Base-by-base conservation (phyloP, 2,797 vertebrate genomes). In the Syngnathus rostellatus region DNA sequence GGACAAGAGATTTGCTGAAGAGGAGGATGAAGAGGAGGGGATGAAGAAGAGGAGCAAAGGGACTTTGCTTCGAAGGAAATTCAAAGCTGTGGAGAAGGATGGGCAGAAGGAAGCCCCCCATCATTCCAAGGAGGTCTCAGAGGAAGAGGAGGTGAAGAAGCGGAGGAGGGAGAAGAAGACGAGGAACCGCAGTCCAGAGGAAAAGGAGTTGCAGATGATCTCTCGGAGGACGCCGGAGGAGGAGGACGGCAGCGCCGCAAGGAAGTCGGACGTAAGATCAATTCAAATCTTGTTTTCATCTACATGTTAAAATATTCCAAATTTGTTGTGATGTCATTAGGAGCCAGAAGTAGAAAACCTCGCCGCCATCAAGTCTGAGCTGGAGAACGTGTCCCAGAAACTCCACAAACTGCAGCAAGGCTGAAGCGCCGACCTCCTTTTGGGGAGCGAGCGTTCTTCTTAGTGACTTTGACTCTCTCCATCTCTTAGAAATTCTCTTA, bases 191-290 rank as follows among this genome's bases (percentile, higher is more conserved):
- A 90, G 83, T 74, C 87, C 84, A 2, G 89, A 91, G 77, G 86
- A 88, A 74, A 86, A 87, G 23, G 91, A 90, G 63, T 90, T 94
- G 75, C 92, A 91, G 2, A 88, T 93, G 73, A 90, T 89, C 63
- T 89, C 86, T 16, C 81, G 48, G 2, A 68, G 86, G 38, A 74
- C 90, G 66, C 88, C 89, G 0, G 93, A 94, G 79, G 93, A 87
- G 91, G 96, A 98, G 66, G 97, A 98, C 78, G 96, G 96, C 69
- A 98, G 97, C 0, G 94, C 93, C 75, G 92, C 89, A 77, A 90
- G 92, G 73, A 97, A 93, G 80, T 85, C 91, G 0, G 95, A 98
- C 94, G 95, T 98, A 79, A 37, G 6, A 37, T 25, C 5, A 5
- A 14, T 31, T 31, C 31, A 31, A 31, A 31, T 31, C 31, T 31